phyloP scores from a whole-genome alignment of 1,140 invertebrate genomes.

The Pseudomyrmex concolor region DNA sequence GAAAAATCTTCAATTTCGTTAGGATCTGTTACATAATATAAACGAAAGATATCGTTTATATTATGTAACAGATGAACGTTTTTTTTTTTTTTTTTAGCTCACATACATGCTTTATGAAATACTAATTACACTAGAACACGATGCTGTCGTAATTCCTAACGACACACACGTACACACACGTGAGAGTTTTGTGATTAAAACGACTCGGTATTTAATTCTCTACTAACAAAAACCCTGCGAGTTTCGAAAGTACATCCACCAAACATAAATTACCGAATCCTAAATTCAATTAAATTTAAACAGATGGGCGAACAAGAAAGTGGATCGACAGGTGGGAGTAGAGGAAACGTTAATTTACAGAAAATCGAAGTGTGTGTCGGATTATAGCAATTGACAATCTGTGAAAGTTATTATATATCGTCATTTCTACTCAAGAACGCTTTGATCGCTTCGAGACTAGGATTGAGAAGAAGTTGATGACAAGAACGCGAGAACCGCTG shows the following conservation, averaged over 20 bases:
- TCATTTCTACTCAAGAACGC: slow-evolving; percentile 44
- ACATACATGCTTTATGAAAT: neutral
- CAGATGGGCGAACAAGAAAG: neutral
- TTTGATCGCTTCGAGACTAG: neutral
- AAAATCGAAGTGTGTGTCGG: slow-evolving; percentile 13
- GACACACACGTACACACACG: too few relatives aligned
- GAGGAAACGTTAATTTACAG: neutral
- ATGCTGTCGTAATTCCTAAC: neutral
- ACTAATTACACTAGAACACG: slow-evolving; percentile 5
- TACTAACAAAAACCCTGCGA: neutral
- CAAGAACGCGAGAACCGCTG: neutral
- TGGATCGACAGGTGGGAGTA: neutral
- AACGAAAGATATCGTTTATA: neutral
- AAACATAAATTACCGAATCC: slow-evolving; percentile 32
- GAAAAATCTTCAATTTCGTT: too few relatives aligned
- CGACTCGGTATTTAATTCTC: slow-evolving; percentile 22
- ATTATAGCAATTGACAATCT: slow-evolving; percentile 20
- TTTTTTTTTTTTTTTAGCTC: neutral
- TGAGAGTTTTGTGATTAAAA: neutral
- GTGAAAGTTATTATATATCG: slow-evolving; percentile 15
- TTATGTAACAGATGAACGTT: neutral
- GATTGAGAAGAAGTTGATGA: neutral
- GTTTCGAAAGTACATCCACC: neutral
- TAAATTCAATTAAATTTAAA: slow-evolving; percentile 45
- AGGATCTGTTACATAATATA: too few relatives aligned